A percentile compares a stretch with the other conserved stretches of the same genome.
These are phyloP conservation scores for Gambusia yucatana DNA, from an alignment of 2,797 vertebrate genomes.

Conservation along the genomic window DNA sequence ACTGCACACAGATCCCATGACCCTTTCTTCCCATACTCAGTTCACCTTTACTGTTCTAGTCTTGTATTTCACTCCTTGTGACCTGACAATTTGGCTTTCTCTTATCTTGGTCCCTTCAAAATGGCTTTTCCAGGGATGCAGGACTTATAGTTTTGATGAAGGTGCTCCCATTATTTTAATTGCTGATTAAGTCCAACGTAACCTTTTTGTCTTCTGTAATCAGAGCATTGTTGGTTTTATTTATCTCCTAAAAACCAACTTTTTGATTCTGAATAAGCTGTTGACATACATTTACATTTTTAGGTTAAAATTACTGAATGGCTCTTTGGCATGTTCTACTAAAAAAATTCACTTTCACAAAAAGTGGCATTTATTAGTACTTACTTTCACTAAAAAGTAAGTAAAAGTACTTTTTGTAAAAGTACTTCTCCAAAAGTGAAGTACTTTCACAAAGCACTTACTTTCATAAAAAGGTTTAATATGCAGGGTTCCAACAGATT, in stretches of 20 bases:
- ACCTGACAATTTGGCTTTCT: constrained; percentile 70
- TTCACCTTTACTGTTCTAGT: constrained; percentile 28
- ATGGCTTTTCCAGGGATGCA: constrained; percentile 31
- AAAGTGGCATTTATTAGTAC: too few relatives aligned
- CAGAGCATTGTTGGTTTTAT: neutral
- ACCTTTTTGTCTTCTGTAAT: neutral
- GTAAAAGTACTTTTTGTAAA: too few relatives aligned
- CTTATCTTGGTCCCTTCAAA: constrained; percentile 55
- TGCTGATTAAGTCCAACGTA: neutral
- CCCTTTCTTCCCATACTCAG: constrained; percentile 28
- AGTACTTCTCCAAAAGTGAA: too few relatives aligned
- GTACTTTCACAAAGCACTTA: too few relatives aligned
- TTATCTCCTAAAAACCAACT: neutral
- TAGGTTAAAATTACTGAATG: neutral
- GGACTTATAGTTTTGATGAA: neutral
- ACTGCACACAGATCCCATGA: constrained; percentile 52
- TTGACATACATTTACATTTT: neutral
- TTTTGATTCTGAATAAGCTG: neutral
- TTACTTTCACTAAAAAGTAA: too few relatives aligned
- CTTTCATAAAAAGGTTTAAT: too few relatives aligned
- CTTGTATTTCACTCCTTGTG: constrained; percentile 15
- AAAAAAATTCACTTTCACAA: neutral
- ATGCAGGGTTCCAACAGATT: too few relatives aligned
- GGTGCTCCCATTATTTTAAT: constrained; percentile 10
- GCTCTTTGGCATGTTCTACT: neutral